Evolutionary conservation across 2,888 invertebrate species (phyloP).

Genomic region (Epinotia nisella): DNA sequence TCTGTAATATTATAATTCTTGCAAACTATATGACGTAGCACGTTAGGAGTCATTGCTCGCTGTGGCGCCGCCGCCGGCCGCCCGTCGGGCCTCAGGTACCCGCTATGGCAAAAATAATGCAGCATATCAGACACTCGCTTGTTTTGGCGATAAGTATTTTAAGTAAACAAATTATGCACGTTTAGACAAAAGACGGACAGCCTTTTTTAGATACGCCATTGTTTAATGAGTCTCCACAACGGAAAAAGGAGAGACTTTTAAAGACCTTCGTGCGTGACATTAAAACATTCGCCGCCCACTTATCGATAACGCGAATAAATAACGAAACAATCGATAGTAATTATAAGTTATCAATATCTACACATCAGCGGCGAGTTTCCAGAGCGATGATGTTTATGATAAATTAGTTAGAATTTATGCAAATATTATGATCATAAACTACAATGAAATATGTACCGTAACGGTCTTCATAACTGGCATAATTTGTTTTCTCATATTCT

Average conservation of each 20-base stretch:
- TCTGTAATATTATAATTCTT: constrained; percentile 25
- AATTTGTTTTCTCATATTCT: neutral
- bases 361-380: constrained; percentile 3
- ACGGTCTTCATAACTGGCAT: neutral
- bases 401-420: constrained; percentile 1
- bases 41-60: constrained; percentile 67
- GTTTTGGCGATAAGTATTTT: constrained; percentile 55
- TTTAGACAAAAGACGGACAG: constrained; percentile 24
- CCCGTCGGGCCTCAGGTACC: constrained; percentile 66
- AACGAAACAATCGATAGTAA: constrained; percentile 22
- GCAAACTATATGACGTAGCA: constrained; percentile 46
- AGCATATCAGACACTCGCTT: constrained; percentile 56
- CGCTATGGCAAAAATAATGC: constrained; percentile 74
- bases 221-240: constrained; percentile 9
- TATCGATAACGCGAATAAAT: constrained; percentile 29
- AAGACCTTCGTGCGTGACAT: constrained; percentile 17
- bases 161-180: constrained; percentile 42
- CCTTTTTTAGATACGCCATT: constrained; percentile 17
- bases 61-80: constrained; percentile 55
- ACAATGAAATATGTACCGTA: neutral
- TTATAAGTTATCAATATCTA: constrained; percentile 14
- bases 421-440: neutral
- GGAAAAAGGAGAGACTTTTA: constrained; percentile 23
- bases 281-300: constrained; percentile 28
- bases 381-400: neutral